Evolutionary conservation across 1,140 invertebrate species (phyloP).

Genomic region (Caenorhabditis tropicalis): DNA sequence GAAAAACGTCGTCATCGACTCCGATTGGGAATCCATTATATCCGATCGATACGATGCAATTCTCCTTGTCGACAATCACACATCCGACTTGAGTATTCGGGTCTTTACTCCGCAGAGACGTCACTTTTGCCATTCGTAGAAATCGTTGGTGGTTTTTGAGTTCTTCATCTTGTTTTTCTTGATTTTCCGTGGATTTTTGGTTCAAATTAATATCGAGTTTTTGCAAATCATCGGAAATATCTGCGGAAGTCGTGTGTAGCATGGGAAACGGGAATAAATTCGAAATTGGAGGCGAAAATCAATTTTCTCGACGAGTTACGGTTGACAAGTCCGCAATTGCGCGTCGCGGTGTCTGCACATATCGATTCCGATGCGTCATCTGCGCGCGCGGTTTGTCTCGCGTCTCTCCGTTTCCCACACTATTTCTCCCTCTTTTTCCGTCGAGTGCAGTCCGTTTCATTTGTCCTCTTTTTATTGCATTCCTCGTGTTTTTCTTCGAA

Average conservation of each 20-base stretch:
- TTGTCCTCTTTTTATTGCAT: neutral
- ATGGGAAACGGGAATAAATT: neutral
- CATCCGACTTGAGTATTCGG: slow-evolving; percentile 22
- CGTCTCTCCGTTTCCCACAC: neutral
- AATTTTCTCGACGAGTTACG: neutral
- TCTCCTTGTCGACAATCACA: slow-evolving; percentile 3
- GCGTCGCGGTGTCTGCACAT: neutral
- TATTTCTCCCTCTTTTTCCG: neutral
- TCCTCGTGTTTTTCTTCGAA: too few species aligned
- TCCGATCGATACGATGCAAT: slow-evolving; percentile 19
- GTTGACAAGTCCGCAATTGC: neutral
- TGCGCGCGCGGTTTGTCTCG: neutral
- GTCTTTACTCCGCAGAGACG: slow-evolving; percentile 8
- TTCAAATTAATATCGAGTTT: neutral
- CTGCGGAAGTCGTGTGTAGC: neutral
- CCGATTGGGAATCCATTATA: slow-evolving; percentile 34
- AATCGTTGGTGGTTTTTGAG: slow-evolving; percentile 17
- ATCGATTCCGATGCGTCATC: neutral
- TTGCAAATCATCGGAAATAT: neutral
- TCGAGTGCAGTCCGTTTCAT: neutral
- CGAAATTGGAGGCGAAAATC: neutral
- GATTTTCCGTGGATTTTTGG: neutral
- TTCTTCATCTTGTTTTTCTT: neutral
- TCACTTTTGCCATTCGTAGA: slow-evolving; percentile 31
- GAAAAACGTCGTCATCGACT: slow-evolving; percentile 18